Evolutionary conservation across 2,797 vertebrate genomes (phyloP).

Genomic region (Forpus xanthops): DNA sequence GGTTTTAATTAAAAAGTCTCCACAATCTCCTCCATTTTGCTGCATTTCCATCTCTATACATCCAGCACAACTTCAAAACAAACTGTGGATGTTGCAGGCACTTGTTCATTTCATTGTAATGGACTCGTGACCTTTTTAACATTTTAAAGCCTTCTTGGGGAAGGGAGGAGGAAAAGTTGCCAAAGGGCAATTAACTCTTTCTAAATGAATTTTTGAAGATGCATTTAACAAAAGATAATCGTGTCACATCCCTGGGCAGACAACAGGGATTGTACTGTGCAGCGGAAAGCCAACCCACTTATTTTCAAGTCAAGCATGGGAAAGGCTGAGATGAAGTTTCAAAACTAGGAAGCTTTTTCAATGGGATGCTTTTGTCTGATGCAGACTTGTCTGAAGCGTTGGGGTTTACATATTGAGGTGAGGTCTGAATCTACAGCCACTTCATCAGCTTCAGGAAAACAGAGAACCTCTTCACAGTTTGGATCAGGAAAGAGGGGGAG

Average conservation of each 20-base stretch:
- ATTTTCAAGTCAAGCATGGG: slow-evolving; percentile 47
- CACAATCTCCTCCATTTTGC: background rate
- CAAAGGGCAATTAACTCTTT: slow-evolving; percentile 83
- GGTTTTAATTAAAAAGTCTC: background rate
- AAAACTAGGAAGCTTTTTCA: slow-evolving; percentile 44
- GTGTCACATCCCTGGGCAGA: slow-evolving; percentile 32
- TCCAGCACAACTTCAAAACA: slow-evolving; percentile 40
- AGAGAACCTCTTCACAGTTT: background rate
- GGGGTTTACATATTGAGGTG: background rate
- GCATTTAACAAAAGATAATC: slow-evolving; percentile 40
- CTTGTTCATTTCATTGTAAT: slow-evolving; percentile 82
- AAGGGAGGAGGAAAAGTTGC: slow-evolving; percentile 52
- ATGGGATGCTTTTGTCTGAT: background rate
- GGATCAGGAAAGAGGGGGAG: background rate
- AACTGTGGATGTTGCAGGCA: slow-evolving; percentile 82
- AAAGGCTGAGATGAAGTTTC: slow-evolving; percentile 13
- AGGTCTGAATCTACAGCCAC: background rate
- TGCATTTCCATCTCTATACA: slow-evolving; percentile 34
- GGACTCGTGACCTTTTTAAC: slow-evolving; percentile 75
- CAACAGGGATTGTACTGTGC: slow-evolving; percentile 78
- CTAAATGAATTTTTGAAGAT: slow-evolving; percentile 66
- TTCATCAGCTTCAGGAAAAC: background rate
- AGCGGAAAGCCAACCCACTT: slow-evolving; percentile 28
- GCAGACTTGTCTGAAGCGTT: background rate
- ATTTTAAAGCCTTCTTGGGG: slow-evolving; percentile 59